Conservation (phyloP, 2,888 invertebrate genomes). For the Athetis lepigone region DNA sequence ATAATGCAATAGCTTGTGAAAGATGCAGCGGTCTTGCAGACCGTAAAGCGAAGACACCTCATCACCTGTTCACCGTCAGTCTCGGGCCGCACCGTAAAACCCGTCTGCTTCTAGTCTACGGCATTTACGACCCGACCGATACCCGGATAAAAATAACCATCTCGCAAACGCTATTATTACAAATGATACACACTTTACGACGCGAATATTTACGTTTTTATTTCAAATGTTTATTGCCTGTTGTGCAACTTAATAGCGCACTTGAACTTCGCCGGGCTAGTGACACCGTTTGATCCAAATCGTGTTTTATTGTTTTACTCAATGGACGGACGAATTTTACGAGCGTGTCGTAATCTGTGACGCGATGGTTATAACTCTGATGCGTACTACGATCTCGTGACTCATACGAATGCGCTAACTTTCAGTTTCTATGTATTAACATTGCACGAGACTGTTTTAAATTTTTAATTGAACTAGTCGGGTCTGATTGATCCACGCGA, state of each 20-base stretch:
- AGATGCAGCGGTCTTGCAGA: constrained; percentile 66
- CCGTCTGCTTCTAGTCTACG: constrained; percentile 88
- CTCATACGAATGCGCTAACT: constrained; percentile 80
- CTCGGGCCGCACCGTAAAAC: constrained; percentile 78
- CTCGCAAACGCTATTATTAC: constrained; percentile 75
- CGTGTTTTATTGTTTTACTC: constrained; percentile 88
- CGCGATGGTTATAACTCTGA: constrained; percentile 79
- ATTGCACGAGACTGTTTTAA: constrained; percentile 53
- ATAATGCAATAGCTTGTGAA: constrained; percentile 68
- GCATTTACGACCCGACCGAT: constrained; percentile 85
- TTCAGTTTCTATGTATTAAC: constrained; percentile 77
- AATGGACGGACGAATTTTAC: constrained; percentile 89
- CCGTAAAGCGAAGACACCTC: constrained; percentile 73
- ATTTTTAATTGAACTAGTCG: constrained; percentile 52
- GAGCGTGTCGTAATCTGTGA: constrained; percentile 86
- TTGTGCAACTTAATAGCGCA: constrained; percentile 88
- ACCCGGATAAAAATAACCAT: constrained; percentile 87
- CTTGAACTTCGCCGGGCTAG: constrained; percentile 88
- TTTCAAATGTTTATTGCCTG: constrained; percentile 86
- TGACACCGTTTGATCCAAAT: constrained; percentile 89
- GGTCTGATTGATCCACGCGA: constrained; percentile 45
- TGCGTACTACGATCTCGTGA: constrained; percentile 80
- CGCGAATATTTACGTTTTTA: constrained; percentile 86
- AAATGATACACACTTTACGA: constrained; percentile 77
- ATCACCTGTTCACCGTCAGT: constrained; percentile 80